Base-by-base conservation (phyloP, 2,113 vertebrate species). In the Alouatta palliata region DNA sequence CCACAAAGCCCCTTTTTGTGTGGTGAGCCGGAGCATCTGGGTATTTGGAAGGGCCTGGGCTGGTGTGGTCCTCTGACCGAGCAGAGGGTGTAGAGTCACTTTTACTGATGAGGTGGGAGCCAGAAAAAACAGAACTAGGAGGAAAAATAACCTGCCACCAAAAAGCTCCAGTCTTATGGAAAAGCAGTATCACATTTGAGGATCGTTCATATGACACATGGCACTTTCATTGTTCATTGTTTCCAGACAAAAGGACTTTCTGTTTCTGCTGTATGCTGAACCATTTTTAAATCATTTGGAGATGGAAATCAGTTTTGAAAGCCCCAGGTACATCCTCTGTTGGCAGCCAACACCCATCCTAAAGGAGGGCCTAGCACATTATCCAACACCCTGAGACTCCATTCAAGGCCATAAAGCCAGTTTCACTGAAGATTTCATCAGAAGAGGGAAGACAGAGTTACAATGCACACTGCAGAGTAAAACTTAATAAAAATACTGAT, bases 1-100 rank as follows among this genome's bases (percentile, higher is more conserved):
- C 93, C 98, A 98, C 98, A 98, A 98, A 97, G 98, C 96, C 94
- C 84, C 92, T 98, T 98, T 98, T 98, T 98, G 96, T 90, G 93
- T 82, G 45, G 85, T 35, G 77, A 84, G 84, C 49, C 1, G 0
- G 40, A 71, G 90, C 0, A 5, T 27, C 58, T 8, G 45, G 96
- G 96, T 82, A 91, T 97, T 75, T 96, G 87, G 95, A 98, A 98
- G 97, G 97, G 96, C 96, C 96, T 90, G 75, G 93, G 94, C 97
- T 97, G 97, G 96, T 71, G 14, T 47, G 90, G 97, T 93, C 92
- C 75, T 97, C 58, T 17, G 97, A 94, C 77, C 35, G 64, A 94
- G 96, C 80, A 92, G 91, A 97, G 71, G 52, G 23, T 37, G 52
- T 84, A 87, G 97, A 96, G 90, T 97, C 97, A 88, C 95, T 73